These are phyloP conservation scores for Polia nebulosa DNA, from an alignment of 2,888 invertebrate genomes.

Conservation along the genomic window DNA sequence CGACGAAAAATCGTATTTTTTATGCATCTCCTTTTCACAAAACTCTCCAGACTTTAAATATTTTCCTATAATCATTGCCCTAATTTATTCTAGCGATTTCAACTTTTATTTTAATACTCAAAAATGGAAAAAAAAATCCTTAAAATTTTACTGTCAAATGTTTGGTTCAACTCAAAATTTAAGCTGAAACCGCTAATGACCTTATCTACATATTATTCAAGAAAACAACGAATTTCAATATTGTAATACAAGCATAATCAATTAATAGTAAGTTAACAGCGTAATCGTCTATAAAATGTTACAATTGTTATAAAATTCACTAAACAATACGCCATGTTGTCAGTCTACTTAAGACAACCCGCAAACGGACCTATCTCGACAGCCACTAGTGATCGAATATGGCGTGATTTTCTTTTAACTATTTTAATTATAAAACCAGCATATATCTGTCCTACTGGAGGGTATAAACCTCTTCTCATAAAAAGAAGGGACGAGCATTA, in stretches of 20 bases:
- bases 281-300: conserved; percentile 48
- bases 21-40: conserved; percentile 10
- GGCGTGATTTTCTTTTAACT: not conserved
- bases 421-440: too few species aligned
- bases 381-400: not conserved
- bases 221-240: conserved; percentile 46
- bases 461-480: too few species aligned
- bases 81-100: conserved; percentile 21
- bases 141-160: not conserved
- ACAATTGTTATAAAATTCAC: conserved; percentile 38
- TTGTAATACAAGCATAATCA: conserved; percentile 63
- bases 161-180: not conserved
- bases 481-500: too few species aligned
- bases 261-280: conserved; percentile 45
- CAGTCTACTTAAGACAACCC: conserved; percentile 52
- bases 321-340: conserved; percentile 51
- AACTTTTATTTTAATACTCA: not conserved
- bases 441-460: too few species aligned
- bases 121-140: not conserved
- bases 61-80: conserved; percentile 7
- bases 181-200: conserved; percentile 13
- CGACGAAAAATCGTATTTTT: not conserved
- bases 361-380: not conserved
- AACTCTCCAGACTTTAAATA: conserved; percentile 1
- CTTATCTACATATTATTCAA: conserved; percentile 50